Conservation (phyloP, 37 sponge, comb jelly and placozoan species). For the Crambe crambe region DNA sequence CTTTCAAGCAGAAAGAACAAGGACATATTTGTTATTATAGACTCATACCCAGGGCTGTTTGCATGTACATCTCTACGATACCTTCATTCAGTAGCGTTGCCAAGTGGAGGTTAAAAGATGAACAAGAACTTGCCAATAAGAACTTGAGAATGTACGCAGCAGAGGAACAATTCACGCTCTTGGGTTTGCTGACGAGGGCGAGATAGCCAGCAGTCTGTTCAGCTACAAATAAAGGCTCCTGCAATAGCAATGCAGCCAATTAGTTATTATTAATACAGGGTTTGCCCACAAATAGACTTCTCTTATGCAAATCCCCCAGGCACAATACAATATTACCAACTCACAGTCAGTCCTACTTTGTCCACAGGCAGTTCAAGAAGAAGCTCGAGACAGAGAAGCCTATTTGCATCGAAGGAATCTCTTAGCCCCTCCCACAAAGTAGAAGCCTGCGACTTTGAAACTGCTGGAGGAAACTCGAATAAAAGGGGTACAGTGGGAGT, state of each 20-base stretch:
- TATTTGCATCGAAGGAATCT: slow-evolving; percentile 62
- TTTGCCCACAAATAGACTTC: neutral
- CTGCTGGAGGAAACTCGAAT: slow-evolving; percentile 32
- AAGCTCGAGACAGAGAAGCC: slow-evolving; percentile 34
- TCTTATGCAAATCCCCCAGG: too few relatives aligned
- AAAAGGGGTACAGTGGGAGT: slow-evolving; percentile 2
- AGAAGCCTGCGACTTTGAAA: slow-evolving; percentile 12
- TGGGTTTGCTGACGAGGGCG: slow-evolving; percentile 34
- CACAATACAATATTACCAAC: too few relatives aligned
- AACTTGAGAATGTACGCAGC: slow-evolving; percentile 40
- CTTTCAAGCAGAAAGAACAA: neutral
- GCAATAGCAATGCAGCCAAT: neutral
- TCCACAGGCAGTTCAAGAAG: slow-evolving; percentile 15
- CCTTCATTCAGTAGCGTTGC: neutral
- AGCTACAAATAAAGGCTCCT: neutral
- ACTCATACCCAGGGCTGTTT: too few relatives aligned
- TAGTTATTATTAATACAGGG: neutral
- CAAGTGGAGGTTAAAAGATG: neutral
- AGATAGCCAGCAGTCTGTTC: neutral
- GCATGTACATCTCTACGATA: neutral
- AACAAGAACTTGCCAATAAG: neutral
- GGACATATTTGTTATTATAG: too few relatives aligned
- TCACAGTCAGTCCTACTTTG: slow-evolving; percentile 27
- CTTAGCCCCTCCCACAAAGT: slow-evolving; percentile 31
- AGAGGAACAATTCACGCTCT: slow-evolving; percentile 56